Evolutionary conservation across 1,140 invertebrate species (phyloP).

Genomic region (Drosophila insularis): DNA sequence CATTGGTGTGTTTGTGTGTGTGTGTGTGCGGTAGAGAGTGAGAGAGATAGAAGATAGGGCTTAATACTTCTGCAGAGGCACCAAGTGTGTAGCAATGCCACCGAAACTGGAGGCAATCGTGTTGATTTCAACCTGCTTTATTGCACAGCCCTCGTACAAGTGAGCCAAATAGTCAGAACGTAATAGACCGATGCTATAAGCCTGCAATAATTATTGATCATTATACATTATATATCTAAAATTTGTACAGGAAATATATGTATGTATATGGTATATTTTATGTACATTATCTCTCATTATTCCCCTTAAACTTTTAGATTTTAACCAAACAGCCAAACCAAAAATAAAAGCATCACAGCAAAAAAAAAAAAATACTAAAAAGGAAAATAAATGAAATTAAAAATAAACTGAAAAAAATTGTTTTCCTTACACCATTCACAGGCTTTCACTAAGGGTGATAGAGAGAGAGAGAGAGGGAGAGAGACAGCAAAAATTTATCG

Average conservation of each 20-base stretch:
- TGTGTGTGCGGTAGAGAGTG: conserved; percentile 35
- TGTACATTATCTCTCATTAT: conserved; percentile 42
- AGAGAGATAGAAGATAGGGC: conserved; percentile 63
- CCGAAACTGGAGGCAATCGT: conserved; percentile 89
- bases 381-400: background rate
- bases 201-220: conserved; percentile 76
- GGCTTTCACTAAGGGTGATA: conserved; percentile 7
- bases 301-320: conserved; percentile 45
- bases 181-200: conserved; percentile 86
- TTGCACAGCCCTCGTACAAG: conserved; percentile 84
- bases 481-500: conserved; percentile 11
- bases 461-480: conserved; percentile 2
- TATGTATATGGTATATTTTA: conserved; percentile 1
- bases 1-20: background rate
- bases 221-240: conserved; percentile 62
- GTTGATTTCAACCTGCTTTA: conserved; percentile 91
- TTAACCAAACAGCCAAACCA: background rate
- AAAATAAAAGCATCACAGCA: background rate
- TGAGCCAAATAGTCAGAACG: conserved; percentile 91
- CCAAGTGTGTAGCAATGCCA: conserved; percentile 85
- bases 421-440: conserved; percentile 10
- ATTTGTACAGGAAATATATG: background rate
- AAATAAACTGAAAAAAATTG: background rate
- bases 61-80: conserved; percentile 87
- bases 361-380: background rate